Percentiles rank a stretch among this genome's conserved stretches.
phyloP scores from a whole-genome alignment of 2,888 invertebrate genomes.

The Cerastis rubricosa region DNA sequence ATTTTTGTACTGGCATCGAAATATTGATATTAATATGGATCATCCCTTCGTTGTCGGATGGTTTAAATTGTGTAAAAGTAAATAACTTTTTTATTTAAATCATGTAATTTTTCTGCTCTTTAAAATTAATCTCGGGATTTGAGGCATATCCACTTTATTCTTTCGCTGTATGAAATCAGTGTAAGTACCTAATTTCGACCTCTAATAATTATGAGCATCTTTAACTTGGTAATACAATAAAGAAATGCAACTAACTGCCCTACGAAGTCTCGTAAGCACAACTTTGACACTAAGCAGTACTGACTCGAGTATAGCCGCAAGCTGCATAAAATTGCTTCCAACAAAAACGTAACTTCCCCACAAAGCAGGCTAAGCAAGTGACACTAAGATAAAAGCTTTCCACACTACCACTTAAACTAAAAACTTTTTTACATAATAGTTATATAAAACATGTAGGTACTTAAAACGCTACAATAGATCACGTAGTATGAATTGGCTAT shows the following conservation, averaged over 20 bases:
- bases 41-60: too few relatives aligned
- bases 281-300: not conserved
- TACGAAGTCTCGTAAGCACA: not conserved
- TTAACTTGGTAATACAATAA: not conserved
- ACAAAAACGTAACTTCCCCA: constrained; percentile 25
- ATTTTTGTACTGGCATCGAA: too few relatives aligned
- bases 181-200: too few relatives aligned
- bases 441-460: constrained; percentile 39
- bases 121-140: too few relatives aligned
- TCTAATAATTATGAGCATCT: not conserved
- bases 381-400: constrained; percentile 43
- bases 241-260: not conserved
- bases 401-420: constrained; percentile 44
- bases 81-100: too few relatives aligned
- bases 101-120: too few relatives aligned
- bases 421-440: constrained; percentile 43
- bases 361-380: constrained; percentile 36
- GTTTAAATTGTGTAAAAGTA: too few relatives aligned
- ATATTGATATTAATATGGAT: too few relatives aligned
- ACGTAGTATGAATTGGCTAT: constrained; percentile 37
- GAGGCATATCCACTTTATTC: too few relatives aligned
- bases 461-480: constrained; percentile 32
- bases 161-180: too few relatives aligned
- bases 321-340: constrained; percentile 16
- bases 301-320: not conserved